Percentiles rank a stretch among this genome's conserved stretches.
phyloP scores from a whole-genome alignment of 2,888 invertebrate species.

The Oscheius myriophilus region DNA sequence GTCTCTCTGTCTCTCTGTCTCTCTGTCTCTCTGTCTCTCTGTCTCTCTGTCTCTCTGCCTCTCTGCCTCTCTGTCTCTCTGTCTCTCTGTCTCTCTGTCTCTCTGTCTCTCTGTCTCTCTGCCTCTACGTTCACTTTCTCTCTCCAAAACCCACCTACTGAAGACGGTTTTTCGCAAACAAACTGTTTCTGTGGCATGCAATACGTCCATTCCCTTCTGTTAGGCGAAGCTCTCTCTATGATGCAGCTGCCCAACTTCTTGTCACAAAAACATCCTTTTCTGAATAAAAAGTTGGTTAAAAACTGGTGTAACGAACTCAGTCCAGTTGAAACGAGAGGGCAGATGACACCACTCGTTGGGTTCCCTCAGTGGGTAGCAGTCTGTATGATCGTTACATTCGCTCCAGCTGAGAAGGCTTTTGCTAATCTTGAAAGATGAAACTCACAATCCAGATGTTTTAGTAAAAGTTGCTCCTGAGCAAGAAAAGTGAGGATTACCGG shows the following conservation, averaged over 20 bases:
- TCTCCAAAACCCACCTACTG: too few species aligned
- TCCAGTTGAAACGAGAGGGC: constrained; percentile 10
- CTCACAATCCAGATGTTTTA: constrained; percentile 15
- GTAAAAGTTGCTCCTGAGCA: constrained; percentile 17
- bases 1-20: too few species aligned
- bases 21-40: too few species aligned
- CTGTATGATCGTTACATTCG: constrained; percentile 5
- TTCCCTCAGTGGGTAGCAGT: constrained; percentile 13
- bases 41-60: too few species aligned
- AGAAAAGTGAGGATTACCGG: constrained; percentile 20
- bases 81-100: too few species aligned
- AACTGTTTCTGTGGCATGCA: constrained; percentile 14
- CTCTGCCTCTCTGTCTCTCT: too few species aligned
- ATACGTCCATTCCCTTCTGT: constrained; percentile 16
- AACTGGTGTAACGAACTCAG: constrained; percentile 1
- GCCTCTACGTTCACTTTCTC: too few species aligned
- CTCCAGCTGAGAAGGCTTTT: constrained; percentile 8
- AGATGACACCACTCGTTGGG: constrained; percentile 25
- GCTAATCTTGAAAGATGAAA: neutral
- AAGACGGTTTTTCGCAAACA: too few species aligned
- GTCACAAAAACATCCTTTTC: constrained; percentile 28
- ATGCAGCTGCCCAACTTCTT: constrained; percentile 15
- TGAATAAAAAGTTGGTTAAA: neutral
- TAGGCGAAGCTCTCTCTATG: constrained; percentile 3
- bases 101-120: too few species aligned